These are phyloP conservation scores for Drosophila mimica DNA, from an alignment of 2,888 invertebrate species.

Conservation along the genomic window DNA sequence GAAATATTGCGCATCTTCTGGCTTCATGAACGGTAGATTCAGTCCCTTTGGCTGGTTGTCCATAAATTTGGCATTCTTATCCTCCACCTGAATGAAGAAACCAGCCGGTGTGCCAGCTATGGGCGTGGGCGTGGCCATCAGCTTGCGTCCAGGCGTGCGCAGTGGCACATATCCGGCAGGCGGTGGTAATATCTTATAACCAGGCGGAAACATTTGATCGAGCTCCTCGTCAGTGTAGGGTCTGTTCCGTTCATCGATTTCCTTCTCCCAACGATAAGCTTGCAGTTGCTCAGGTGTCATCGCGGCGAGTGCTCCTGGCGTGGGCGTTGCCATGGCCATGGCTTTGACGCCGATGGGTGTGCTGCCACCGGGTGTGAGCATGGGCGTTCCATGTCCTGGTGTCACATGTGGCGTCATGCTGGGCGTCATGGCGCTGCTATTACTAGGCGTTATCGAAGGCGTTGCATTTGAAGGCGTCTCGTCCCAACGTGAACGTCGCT, in stretches of 20 bases:
- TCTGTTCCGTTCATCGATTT: conserved; percentile 98
- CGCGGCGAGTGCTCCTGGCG: conserved; percentile 96
- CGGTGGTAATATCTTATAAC: conserved; percentile 98
- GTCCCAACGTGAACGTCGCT: conserved; percentile 99
- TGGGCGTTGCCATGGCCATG: conserved; percentile 99
- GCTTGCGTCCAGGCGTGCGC: conserved; percentile 98
- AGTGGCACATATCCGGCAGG: conserved; percentile 98
- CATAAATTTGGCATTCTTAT: conserved; percentile 93
- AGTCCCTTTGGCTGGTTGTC: conserved; percentile 98
- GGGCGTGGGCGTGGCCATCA: conserved; percentile 99
- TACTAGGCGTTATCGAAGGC: conserved; percentile 90
- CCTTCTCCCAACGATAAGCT: conserved; percentile 98
- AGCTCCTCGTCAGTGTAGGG: conserved; percentile 98
- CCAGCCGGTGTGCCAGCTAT: conserved; percentile 96
- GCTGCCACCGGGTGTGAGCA: conserved; percentile 93
- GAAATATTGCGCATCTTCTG: conserved; percentile 99
- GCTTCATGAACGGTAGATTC: conserved; percentile 99
- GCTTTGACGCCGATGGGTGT: conserved; percentile 97
- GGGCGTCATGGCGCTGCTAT: conserved; percentile 87
- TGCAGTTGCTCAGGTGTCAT: conserved; percentile 99
- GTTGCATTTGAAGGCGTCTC: conserved; percentile 95
- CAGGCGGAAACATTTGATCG: conserved; percentile 98
- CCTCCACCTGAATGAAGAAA: conserved; percentile 97
- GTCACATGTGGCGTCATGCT: conserved; percentile 91
- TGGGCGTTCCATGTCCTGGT: conserved; percentile 89